Evolutionary conservation across 2,888 invertebrate species (phyloP).

Genomic region (Tipula unca): DNA sequence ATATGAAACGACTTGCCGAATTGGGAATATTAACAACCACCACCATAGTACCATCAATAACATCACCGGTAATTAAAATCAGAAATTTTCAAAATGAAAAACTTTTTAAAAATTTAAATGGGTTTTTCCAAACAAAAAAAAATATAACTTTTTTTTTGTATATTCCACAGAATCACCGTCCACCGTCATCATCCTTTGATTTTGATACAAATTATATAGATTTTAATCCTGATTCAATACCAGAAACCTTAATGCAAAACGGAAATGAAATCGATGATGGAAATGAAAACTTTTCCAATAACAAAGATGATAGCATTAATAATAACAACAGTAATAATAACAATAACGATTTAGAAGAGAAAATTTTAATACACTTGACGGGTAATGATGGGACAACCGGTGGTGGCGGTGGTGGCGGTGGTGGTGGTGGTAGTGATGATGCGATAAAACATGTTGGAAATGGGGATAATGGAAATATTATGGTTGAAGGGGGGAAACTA

Average conservation of each 20-base stretch:
- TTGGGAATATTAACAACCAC: constrained; percentile 44
- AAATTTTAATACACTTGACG: constrained; percentile 38
- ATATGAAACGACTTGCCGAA: constrained; percentile 51
- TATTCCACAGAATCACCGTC: constrained; percentile 15
- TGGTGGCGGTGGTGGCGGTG: background rate
- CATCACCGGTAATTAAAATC: constrained; percentile 33
- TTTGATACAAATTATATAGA: constrained; percentile 42
- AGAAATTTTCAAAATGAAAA: background rate
- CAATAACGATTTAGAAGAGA: constrained; percentile 36
- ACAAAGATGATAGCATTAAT: background rate
- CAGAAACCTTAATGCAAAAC: constrained; percentile 35
- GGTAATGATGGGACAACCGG: constrained; percentile 28
- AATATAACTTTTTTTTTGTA: no score
- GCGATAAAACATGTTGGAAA: constrained; percentile 41
- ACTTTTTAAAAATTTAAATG: background rate
- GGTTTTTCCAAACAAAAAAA: background rate
- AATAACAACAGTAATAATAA: constrained; percentile 18
- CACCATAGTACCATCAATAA: constrained; percentile 43
- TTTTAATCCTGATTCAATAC: constrained; percentile 39
- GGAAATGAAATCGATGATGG: constrained; percentile 35
- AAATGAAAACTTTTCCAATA: constrained; percentile 16
- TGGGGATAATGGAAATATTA: background rate
- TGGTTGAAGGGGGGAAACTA: background rate
- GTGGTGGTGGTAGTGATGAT: background rate
- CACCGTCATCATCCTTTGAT: constrained; percentile 29